Conservation (phyloP, 2,888 invertebrate species). For the Pheosia gnoma region DNA sequence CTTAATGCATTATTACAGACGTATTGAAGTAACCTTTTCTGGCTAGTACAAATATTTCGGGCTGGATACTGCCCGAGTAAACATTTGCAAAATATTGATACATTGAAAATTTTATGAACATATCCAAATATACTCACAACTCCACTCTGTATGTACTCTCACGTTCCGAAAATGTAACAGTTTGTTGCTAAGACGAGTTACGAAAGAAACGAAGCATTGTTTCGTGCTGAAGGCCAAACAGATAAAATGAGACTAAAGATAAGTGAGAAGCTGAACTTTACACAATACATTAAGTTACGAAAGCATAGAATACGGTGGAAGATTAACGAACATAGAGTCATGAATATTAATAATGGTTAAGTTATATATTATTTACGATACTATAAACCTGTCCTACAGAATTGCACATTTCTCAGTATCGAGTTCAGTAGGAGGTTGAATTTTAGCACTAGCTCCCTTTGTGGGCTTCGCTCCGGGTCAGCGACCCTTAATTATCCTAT, state of each 20-base stretch:
- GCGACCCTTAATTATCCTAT: constrained; percentile 77
- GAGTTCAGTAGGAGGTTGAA: constrained; percentile 52
- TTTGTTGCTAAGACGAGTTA: constrained; percentile 7
- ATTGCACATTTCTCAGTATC: constrained; percentile 49
- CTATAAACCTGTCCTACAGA: constrained; percentile 33
- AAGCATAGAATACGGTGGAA: constrained; percentile 25
- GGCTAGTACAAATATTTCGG: background rate
- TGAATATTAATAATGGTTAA: constrained; percentile 24
- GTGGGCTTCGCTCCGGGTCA: constrained; percentile 64
- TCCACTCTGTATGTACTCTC: background rate
- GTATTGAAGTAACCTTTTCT: background rate
- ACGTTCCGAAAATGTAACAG: constrained; percentile 15
- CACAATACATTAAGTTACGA: constrained; percentile 19
- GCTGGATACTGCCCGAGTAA: background rate
- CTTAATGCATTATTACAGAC: constrained; percentile 2
- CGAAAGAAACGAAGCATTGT: constrained; percentile 23
- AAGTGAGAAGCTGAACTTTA: constrained; percentile 25
- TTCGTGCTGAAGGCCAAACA: constrained; percentile 45
- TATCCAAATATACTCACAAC: background rate
- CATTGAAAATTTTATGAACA: background rate
- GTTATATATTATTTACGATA: constrained; percentile 23
- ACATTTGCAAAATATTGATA: background rate
- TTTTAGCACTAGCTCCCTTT: constrained; percentile 70
- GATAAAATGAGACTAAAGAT: constrained; percentile 40
- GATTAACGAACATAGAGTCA: constrained; percentile 19